phyloP scores from a whole-genome alignment of 1,140 invertebrate genomes.

The Ruditapes philippinarum region DNA sequence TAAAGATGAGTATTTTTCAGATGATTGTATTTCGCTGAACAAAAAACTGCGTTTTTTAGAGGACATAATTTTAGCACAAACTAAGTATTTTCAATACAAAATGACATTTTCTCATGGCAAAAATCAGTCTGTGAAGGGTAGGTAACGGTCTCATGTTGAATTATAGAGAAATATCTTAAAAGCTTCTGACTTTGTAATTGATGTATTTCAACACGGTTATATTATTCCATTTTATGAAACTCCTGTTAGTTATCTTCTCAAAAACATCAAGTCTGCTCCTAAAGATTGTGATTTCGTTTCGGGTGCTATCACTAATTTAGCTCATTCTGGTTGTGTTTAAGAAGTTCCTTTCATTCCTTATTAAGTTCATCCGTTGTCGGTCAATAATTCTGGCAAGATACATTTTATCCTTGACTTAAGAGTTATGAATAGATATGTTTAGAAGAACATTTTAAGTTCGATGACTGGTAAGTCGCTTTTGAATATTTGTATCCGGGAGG shows the following conservation, averaged over 20 bases:
- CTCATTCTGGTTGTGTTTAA: background rate
- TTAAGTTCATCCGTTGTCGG: background rate
- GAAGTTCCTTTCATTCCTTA: conserved; percentile 14
- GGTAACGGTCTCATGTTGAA: background rate
- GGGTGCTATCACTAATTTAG: conserved; percentile 5
- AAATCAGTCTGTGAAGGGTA: too few species aligned
- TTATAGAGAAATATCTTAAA: conserved; percentile 15
- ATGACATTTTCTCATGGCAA: too few species aligned
- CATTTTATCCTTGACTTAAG: too few species aligned
- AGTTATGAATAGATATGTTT: conserved; percentile 24
- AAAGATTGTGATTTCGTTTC: background rate
- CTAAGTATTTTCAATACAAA: too few species aligned
- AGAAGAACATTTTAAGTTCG: conserved; percentile 35
- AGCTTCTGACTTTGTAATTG: background rate
- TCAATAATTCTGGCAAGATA: conserved; percentile 37
- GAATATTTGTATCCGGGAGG: background rate
- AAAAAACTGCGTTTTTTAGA: too few species aligned
- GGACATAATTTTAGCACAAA: too few species aligned
- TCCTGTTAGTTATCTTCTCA: conserved; percentile 5
- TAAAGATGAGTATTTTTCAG: too few species aligned
- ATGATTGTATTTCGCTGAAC: too few species aligned
- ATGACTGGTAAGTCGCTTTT: background rate
- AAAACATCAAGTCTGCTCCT: background rate
- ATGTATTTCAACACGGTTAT: conserved; percentile 22
- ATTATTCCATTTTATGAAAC: too few species aligned